phyloP scores from a whole-genome alignment of 1,140 invertebrate species.

The roundworm (Caenorhabditis elegans) region DNA sequence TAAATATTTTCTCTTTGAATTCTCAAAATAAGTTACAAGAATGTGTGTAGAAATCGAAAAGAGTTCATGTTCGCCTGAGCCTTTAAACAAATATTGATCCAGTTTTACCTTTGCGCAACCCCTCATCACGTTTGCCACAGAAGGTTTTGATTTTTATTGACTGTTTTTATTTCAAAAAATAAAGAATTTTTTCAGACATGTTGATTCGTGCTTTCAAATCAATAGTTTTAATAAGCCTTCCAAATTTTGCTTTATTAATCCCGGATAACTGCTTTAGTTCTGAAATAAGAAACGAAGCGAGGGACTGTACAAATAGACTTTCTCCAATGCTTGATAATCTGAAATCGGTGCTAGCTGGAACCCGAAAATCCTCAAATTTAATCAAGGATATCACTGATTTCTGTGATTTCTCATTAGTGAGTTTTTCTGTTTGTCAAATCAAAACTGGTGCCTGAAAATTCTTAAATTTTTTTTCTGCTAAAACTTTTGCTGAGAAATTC shows the following conservation, averaged over 20 bases:
- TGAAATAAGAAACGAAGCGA: background rate
- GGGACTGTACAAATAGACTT: background rate
- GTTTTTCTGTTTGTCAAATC: background rate
- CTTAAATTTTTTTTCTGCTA: no score
- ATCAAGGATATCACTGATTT: background rate
- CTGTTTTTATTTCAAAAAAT: background rate
- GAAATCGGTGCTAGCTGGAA: background rate
- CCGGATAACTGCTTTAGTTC: background rate
- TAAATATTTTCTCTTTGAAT: no score
- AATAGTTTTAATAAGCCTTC: background rate
- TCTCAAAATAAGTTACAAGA: no score
- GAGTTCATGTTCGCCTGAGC: constrained; percentile 17
- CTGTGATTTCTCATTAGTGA: background rate
- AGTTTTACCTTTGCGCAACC: background rate
- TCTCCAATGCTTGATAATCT: background rate
- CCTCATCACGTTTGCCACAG: background rate
- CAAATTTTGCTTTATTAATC: background rate
- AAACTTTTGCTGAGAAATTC: no score
- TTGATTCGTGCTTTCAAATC: background rate
- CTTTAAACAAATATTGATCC: background rate
- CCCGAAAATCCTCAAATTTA: background rate
- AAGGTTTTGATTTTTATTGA: background rate
- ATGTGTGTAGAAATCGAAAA: no score
- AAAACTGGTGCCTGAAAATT: no score
- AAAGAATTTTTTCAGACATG: background rate